Percentiles rank a stretch among this genome's conserved stretches.
These are phyloP conservation scores for Scortum barcoo DNA, from an alignment of 2,113 vertebrate species.

Conservation along the genomic window DNA sequence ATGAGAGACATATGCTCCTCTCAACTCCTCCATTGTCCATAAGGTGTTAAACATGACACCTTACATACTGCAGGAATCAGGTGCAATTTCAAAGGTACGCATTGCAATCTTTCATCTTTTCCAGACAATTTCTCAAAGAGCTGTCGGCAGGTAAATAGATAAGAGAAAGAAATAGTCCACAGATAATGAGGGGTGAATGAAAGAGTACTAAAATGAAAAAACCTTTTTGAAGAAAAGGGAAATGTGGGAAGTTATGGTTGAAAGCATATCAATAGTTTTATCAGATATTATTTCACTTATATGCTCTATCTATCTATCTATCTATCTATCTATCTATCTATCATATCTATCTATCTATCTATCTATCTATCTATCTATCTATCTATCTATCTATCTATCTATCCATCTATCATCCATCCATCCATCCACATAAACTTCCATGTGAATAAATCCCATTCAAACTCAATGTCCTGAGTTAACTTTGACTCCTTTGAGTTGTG, in stretches of 20 bases:
- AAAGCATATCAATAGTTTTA: background rate
- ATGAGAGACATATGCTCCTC: constrained; percentile 40
- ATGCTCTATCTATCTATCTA: background rate
- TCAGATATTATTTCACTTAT: background rate
- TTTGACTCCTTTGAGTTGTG: background rate
- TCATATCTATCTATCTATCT: background rate
- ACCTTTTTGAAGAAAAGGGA: background rate
- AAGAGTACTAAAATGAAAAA: constrained; percentile 33
- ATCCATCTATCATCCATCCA: too few relatives aligned
- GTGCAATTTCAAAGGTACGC: constrained; percentile 9
- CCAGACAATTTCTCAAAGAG: constrained; percentile 14
- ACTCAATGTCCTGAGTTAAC: background rate
- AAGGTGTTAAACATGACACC: constrained; percentile 28
- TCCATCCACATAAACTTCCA: too few relatives aligned
- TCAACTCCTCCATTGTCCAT: constrained; percentile 10
- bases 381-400: too few relatives aligned
- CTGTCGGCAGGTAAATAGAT: constrained; percentile 3
- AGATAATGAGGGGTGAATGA: constrained; percentile 27
- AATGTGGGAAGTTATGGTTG: background rate
- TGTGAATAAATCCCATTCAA: background rate
- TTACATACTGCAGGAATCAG: constrained; percentile 31
- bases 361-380: too few relatives aligned
- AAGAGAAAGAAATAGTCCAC: constrained; percentile 9
- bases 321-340: background rate
- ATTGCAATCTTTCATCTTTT: constrained; percentile 46